phyloP scores from a whole-genome alignment of 2,797 vertebrate species.

The Myotis pilosus region DNA sequence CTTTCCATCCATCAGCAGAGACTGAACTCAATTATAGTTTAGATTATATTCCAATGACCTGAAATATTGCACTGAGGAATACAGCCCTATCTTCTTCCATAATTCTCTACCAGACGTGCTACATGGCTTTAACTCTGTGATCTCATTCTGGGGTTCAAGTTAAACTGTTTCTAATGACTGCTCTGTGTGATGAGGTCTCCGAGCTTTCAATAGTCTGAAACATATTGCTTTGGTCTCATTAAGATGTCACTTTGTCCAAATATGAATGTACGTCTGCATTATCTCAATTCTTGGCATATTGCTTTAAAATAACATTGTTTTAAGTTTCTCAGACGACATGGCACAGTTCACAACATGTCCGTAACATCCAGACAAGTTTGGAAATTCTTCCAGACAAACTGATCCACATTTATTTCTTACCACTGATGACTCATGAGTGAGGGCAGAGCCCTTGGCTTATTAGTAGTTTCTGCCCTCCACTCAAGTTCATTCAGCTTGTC shows the following conservation, averaged over 20 bases:
- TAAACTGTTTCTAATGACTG: not conserved
- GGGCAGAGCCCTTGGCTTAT: conserved; percentile 44
- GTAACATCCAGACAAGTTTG: conserved; percentile 55
- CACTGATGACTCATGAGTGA: conserved; percentile 27
- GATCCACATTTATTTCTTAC: not conserved
- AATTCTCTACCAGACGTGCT: not conserved
- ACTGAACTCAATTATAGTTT: not conserved
- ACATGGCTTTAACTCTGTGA: not conserved
- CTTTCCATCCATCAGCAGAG: not conserved
- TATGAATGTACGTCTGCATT: conserved; percentile 28
- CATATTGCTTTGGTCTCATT: conserved; percentile 56
- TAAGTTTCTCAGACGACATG: not conserved
- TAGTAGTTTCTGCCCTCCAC: not conserved
- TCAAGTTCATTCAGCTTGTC: not conserved
- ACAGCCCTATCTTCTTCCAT: not conserved
- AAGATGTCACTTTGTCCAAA: conserved; percentile 62
- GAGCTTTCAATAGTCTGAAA: conserved; percentile 38
- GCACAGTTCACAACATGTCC: conserved; percentile 35
- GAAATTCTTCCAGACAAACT: conserved; percentile 68
- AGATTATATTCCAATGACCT: not conserved
- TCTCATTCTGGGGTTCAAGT: not conserved
- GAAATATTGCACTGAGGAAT: not conserved
- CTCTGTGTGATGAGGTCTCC: conserved; percentile 4
- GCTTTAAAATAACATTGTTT: conserved; percentile 47
- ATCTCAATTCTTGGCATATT: conserved; percentile 46